These are phyloP conservation scores for Psophia crepitans DNA, from an alignment of 2,113 vertebrate species.

Conservation along the genomic window DNA sequence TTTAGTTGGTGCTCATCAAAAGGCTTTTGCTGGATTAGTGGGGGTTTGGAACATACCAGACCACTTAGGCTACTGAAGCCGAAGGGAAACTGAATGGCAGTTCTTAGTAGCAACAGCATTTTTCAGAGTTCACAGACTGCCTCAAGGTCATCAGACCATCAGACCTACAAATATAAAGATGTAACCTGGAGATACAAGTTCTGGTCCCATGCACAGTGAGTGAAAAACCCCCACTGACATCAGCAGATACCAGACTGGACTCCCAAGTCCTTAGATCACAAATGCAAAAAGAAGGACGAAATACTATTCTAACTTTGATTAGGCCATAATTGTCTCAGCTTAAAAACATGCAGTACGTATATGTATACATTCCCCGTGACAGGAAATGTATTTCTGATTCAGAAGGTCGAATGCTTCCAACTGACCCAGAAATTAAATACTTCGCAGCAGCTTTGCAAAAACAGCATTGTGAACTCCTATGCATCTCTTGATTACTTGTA, in stretches of 20 bases:
- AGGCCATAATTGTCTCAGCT: neutral
- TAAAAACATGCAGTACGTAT: neutral
- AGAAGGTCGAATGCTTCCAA: neutral
- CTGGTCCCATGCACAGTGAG: neutral
- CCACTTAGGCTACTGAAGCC: neutral
- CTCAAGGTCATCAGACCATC: neutral
- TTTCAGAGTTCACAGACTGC: neutral
- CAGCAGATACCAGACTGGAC: neutral
- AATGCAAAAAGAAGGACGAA: neutral
- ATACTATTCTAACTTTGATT: neutral
- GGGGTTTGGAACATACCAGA: neutral
- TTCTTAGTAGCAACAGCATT: neutral
- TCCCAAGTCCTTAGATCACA: neutral
- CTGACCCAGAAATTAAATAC: neutral
- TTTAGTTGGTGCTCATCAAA: slow-evolving; percentile 24
- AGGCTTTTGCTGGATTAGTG: slow-evolving; percentile 23
- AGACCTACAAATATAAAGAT: neutral
- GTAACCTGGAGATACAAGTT: neutral
- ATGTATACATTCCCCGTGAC: neutral
- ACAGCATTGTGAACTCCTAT: neutral
- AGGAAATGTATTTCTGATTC: neutral
- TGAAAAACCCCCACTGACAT: neutral
- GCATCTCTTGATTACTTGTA: neutral
- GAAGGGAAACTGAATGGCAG: neutral
- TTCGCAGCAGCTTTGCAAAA: neutral